These are phyloP conservation scores for Polypterus bichir DNA, from an alignment of 2,113 vertebrate genomes.

Conservation along the genomic window DNA sequence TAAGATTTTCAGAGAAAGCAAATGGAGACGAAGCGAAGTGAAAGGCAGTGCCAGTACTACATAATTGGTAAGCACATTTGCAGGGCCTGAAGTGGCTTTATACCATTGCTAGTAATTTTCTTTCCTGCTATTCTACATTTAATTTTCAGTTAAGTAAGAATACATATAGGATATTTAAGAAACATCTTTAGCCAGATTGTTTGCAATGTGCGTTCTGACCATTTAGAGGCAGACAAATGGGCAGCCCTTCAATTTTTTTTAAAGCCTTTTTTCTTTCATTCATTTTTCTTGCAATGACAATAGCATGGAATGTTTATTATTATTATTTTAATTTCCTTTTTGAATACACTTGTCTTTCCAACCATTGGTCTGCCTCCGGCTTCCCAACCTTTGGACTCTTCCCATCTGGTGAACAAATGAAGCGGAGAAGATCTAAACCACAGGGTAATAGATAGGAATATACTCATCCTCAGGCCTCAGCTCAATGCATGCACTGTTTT, in stretches of 20 bases:
- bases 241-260: background rate
- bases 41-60: no score
- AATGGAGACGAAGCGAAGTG: no score
- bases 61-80: no score
- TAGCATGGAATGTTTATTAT: constrained; percentile 1
- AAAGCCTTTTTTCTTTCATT: background rate
- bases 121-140: background rate
- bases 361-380: constrained; percentile 36
- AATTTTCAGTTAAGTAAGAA: background rate
- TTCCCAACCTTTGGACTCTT: constrained; percentile 44
- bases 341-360: constrained; percentile 46
- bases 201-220: background rate
- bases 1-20: no score
- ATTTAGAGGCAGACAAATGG: background rate
- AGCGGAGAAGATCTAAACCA: constrained; percentile 46
- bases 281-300: background rate
- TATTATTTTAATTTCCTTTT: constrained; percentile 38
- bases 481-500: background rate
- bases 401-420: constrained; percentile 58
- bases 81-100: no score
- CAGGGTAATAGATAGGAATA: constrained; percentile 37
- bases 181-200: background rate
- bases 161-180: background rate
- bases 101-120: no score
- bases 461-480: background rate